phyloP scores from a whole-genome alignment of 2,888 invertebrate species.

The Notodonta ziczac region DNA sequence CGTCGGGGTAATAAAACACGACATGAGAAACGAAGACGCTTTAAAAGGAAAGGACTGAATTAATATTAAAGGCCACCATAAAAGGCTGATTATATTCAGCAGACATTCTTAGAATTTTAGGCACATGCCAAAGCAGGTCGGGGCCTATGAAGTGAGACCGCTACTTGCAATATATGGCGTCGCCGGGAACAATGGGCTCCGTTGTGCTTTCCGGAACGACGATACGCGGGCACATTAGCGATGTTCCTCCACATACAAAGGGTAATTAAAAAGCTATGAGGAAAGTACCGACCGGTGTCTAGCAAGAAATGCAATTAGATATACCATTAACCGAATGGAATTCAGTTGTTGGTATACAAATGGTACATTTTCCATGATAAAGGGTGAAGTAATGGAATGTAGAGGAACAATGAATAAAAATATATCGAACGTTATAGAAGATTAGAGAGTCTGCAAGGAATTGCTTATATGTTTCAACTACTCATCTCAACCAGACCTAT shows the following conservation, averaged over 20 bases:
- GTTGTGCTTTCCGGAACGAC: conserved; percentile 70
- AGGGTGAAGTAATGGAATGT: background rate
- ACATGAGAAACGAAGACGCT: conserved; percentile 27
- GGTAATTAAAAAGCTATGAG: conserved; percentile 80
- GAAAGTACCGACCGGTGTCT: conserved; percentile 42
- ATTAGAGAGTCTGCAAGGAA: too few species aligned
- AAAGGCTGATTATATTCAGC: conserved; percentile 68
- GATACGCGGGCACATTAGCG: conserved; percentile 70
- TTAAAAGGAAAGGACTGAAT: conserved; percentile 38
- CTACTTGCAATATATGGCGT: conserved; percentile 77
- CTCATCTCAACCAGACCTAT: too few species aligned
- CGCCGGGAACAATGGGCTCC: conserved; percentile 68
- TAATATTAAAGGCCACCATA: conserved; percentile 61
- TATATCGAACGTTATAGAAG: background rate
- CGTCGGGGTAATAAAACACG: conserved; percentile 16
- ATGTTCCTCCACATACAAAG: conserved; percentile 69
- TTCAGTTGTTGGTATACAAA: conserved; percentile 19
- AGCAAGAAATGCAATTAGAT: conserved; percentile 59
- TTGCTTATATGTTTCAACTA: too few species aligned
- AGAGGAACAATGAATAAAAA: background rate
- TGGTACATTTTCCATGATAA: background rate
- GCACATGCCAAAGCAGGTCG: conserved; percentile 55
- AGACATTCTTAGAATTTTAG: conserved; percentile 76
- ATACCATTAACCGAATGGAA: conserved; percentile 43
- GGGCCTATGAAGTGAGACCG: conserved; percentile 71